Percentiles rank a stretch among this genome's conserved stretches.
phyloP scores from a whole-genome alignment of 2,797 vertebrate species.

The Syngnathus rostellatus region DNA sequence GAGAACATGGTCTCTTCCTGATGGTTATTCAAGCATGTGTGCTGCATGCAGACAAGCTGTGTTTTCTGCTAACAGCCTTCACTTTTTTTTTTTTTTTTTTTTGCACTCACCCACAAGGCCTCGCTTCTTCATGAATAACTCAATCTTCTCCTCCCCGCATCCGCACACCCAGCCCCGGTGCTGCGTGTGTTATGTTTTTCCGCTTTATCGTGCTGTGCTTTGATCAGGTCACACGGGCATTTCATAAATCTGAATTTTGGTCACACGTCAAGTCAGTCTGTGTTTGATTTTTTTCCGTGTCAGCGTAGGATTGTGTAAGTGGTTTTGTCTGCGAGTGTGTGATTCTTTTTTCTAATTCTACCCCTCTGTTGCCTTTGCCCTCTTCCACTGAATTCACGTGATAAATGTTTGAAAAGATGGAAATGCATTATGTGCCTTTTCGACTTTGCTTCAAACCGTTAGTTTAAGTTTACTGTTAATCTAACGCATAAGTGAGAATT shows the following conservation, averaged over 20 bases:
- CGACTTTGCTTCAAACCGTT: background rate
- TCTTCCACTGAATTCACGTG: conserved; percentile 20
- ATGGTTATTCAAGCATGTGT: conserved; percentile 53
- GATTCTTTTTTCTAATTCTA: conserved; percentile 12
- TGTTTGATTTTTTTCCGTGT: conserved; percentile 30
- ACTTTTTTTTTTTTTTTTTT: background rate
- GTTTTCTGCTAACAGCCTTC: conserved; percentile 18
- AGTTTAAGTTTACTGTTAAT: background rate
- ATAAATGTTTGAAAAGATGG: background rate
- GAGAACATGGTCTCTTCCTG: conserved; percentile 57
- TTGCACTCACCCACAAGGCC: conserved; percentile 2
- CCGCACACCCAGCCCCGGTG: conserved; percentile 13
- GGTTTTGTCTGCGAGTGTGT: conserved; percentile 1
- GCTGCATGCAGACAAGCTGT: conserved; percentile 51
- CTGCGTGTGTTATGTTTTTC: conserved; percentile 23
- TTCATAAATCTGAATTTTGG: conserved; percentile 25
- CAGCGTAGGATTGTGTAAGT: conserved; percentile 30
- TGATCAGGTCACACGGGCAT: conserved; percentile 35
- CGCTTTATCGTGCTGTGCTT: conserved; percentile 36
- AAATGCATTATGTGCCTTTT: background rate
- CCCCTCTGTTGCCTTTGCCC: conserved; percentile 18
- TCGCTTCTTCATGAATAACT: conserved; percentile 16
- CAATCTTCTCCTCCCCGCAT: background rate
- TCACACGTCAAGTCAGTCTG: conserved; percentile 42
- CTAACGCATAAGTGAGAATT: too few relatives aligned